Conservation (phyloP, 2,888 invertebrate species). For the Brachyopa scutellaris region DNA sequence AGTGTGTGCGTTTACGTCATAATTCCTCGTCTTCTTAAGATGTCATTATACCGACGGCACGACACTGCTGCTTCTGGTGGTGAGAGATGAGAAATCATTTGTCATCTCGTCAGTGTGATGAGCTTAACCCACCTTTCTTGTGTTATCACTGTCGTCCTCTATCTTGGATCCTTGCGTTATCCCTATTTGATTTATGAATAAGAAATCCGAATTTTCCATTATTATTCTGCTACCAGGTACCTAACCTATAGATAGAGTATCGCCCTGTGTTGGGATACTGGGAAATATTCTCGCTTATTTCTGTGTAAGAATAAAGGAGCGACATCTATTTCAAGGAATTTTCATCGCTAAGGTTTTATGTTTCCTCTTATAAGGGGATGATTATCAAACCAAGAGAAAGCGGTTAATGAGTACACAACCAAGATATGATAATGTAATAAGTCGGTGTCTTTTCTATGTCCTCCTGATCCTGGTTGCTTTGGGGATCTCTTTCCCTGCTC, state of each 20-base stretch:
- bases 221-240: conserved; percentile 10
- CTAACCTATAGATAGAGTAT: too few species aligned
- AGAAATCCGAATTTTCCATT: conserved; percentile 17
- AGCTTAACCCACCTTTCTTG: conserved; percentile 64
- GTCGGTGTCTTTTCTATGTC: background rate
- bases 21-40: conserved; percentile 68
- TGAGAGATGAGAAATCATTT: conserved; percentile 50
- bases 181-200: conserved; percentile 67
- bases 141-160: conserved; percentile 60
- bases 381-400: conserved; percentile 21
- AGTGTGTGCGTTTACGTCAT: conserved; percentile 35
- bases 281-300: conserved; percentile 59
- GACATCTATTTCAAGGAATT: conserved; percentile 39
- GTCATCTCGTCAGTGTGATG: conserved; percentile 66
- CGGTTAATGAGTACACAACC: conserved; percentile 60
- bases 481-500: background rate
- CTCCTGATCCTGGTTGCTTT: background rate
- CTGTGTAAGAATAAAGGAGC: conserved; percentile 11
- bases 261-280: too few species aligned
- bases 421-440: conserved; percentile 64
- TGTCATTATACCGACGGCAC: conserved; percentile 65
- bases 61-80: conserved; percentile 7
- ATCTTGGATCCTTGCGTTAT: conserved; percentile 16
- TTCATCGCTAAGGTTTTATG: conserved; percentile 12
- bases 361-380: conserved; percentile 42